Conservation (phyloP, 2,797 vertebrate species). For the Acrossocheilus fasciatus region DNA sequence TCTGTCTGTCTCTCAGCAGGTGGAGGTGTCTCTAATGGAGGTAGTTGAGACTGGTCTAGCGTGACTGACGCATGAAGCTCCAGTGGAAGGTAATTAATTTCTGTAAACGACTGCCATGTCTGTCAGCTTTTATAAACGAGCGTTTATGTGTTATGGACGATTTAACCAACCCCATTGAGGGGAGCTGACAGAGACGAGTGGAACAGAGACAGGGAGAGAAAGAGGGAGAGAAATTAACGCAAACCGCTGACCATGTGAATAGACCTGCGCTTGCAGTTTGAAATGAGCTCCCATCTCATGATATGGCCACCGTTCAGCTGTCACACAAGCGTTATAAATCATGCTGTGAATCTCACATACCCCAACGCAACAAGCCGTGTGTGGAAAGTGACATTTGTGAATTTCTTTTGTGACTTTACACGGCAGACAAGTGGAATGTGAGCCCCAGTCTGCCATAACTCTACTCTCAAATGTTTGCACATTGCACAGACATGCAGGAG, state of each 20-base stretch:
- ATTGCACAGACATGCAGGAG: constrained; percentile 23
- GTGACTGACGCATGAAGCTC: constrained; percentile 79
- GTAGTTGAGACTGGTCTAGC: constrained; percentile 69
- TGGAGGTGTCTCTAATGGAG: constrained; percentile 60
- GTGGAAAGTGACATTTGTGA: constrained; percentile 40
- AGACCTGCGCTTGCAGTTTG: constrained; percentile 23
- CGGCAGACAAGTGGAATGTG: constrained; percentile 32
- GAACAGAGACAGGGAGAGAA: constrained; percentile 34
- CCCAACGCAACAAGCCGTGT: constrained; percentile 6
- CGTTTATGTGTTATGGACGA: constrained; percentile 83
- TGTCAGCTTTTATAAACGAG: constrained; percentile 86
- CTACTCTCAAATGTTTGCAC: constrained; percentile 31
- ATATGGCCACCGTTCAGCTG: constrained; percentile 20
- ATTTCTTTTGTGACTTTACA: constrained; percentile 43
- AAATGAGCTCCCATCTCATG: constrained; percentile 44
- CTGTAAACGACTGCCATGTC: constrained; percentile 83
- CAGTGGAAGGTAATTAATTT: constrained; percentile 83
- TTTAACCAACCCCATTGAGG: constrained; percentile 82
- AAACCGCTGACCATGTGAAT: constrained; percentile 42
- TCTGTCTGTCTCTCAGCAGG: constrained; percentile 65
- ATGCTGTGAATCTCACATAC: neutral
- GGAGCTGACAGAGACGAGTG: constrained; percentile 76
- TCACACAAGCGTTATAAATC: constrained; percentile 43
- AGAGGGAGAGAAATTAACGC: constrained; percentile 42
- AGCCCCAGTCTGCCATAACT: constrained; percentile 13